phyloP scores from a whole-genome alignment of 2,888 invertebrate genomes.

The Ypsolopha scabrella region DNA sequence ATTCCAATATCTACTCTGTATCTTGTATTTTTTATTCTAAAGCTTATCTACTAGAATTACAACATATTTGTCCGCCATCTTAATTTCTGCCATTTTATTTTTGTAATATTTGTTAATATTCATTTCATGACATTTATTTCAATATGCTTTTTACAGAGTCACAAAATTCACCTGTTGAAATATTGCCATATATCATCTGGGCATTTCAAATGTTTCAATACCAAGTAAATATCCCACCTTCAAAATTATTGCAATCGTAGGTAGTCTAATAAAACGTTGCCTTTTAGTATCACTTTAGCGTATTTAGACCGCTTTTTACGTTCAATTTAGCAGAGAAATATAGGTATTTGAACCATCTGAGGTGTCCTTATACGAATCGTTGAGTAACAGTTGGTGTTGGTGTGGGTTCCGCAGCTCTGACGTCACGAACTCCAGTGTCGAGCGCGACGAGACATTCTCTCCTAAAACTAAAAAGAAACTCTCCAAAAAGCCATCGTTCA shows the following conservation, averaged over 20 bases:
- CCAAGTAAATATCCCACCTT: neutral
- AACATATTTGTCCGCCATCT: neutral
- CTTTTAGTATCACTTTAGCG: no score
- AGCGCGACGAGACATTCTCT: conserved; percentile 63
- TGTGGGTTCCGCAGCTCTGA: conserved; percentile 58
- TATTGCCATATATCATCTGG: conserved; percentile 36
- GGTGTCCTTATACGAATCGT: conserved; percentile 39
- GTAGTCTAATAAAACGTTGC: no score
- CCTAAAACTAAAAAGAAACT: conserved; percentile 71
- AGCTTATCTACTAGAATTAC: neutral
- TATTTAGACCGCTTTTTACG: neutral
- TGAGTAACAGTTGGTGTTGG: conserved; percentile 56
- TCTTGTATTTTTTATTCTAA: neutral
- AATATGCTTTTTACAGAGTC: conserved; percentile 60
- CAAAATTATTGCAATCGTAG: no score
- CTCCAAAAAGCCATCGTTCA: conserved; percentile 67
- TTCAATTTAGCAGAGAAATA: neutral
- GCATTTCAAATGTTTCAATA: conserved; percentile 41
- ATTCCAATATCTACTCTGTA: conserved; percentile 12
- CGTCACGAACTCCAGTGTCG: conserved; percentile 63
- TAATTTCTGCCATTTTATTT: conserved; percentile 8
- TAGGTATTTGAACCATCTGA: conserved; percentile 22
- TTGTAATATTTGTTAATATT: conserved; percentile 7
- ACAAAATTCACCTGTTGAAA: conserved; percentile 47
- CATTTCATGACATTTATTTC: conserved; percentile 39